Evolutionary conservation across 2,888 invertebrate species (phyloP).

Genomic region (Ornithoptera priamus): DNA sequence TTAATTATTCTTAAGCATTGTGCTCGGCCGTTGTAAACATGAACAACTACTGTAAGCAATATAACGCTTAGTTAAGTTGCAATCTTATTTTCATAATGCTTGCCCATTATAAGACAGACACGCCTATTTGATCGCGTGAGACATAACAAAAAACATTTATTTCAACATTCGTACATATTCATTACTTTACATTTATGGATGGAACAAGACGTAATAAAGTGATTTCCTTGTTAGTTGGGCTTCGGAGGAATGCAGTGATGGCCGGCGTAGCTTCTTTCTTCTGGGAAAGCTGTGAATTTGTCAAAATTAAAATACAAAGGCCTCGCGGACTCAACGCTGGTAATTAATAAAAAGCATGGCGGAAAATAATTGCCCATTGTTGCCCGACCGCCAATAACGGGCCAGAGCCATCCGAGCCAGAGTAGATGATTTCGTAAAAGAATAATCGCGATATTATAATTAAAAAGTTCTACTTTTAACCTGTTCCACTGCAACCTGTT

Average conservation of each 20-base stretch:
- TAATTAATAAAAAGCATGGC: constrained; percentile 70
- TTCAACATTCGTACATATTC: constrained; percentile 45
- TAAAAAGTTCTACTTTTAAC: constrained; percentile 27
- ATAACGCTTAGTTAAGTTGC: constrained; percentile 41
- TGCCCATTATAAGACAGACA: constrained; percentile 38
- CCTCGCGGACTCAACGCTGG: constrained; percentile 50
- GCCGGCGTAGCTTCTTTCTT: constrained; percentile 42
- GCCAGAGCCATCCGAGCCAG: constrained; percentile 27
- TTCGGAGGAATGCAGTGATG: constrained; percentile 33
- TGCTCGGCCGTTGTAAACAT: constrained; percentile 11
- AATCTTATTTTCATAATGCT: constrained; percentile 42
- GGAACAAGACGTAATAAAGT: constrained; percentile 49
- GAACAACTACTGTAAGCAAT: constrained; percentile 38
- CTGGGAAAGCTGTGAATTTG: constrained; percentile 65
- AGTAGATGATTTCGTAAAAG: constrained; percentile 29
- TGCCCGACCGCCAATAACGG: constrained; percentile 38
- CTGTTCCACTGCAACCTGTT: constrained; percentile 12
- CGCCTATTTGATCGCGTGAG: constrained; percentile 40
- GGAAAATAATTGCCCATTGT: constrained; percentile 71
- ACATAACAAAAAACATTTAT: constrained; percentile 47
- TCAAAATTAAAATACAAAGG: constrained; percentile 74
- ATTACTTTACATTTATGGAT: constrained; percentile 44
- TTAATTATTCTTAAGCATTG: constrained; percentile 15
- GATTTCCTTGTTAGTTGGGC: constrained; percentile 47
- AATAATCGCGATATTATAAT: constrained; percentile 29